Percentiles rank a stretch among this genome's conserved stretches.
Conservation (phyloP, 2,797 vertebrate genomes). For the Harpagifer antarcticus region DNA sequence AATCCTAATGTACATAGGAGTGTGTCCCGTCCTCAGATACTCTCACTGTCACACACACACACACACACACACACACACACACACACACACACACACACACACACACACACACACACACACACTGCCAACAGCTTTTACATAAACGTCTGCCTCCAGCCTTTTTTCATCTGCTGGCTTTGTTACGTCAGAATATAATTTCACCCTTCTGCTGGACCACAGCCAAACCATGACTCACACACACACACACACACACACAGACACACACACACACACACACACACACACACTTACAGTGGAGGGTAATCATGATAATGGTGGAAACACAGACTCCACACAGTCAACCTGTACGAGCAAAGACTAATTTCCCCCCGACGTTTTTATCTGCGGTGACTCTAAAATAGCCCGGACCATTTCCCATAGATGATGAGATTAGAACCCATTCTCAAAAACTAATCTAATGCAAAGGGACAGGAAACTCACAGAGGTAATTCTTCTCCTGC, state of each 20-base stretch:
- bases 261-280: conserved; percentile 17
- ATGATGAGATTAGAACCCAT: conserved; percentile 60
- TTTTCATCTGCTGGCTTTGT: conserved; percentile 50
- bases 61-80: too few species aligned
- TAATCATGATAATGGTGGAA: conserved; percentile 60
- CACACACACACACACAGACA: conserved; percentile 15
- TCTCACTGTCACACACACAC: not conserved
- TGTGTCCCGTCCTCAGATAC: conserved; percentile 27
- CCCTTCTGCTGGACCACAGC: conserved; percentile 26
- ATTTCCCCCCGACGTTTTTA: conserved; percentile 26
- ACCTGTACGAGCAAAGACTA: conserved; percentile 43
- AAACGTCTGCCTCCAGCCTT: conserved; percentile 31
- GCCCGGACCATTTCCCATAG: conserved; percentile 56
- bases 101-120: not conserved
- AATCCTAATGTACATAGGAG: conserved; percentile 11
- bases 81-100: too few species aligned
- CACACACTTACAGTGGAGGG: conserved; percentile 16
- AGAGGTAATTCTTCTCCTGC: conserved; percentile 39
- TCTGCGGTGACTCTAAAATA: conserved; percentile 42
- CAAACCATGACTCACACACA: conserved; percentile 31
- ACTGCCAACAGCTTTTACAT: conserved; percentile 17
- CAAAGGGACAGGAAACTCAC: conserved; percentile 46
- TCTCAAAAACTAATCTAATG: conserved; percentile 57
- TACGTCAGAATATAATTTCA: conserved; percentile 60
- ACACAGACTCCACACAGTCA: conserved; percentile 29